phyloP scores from a whole-genome alignment of 2,888 invertebrate genomes.

The Ceramica pisi region DNA sequence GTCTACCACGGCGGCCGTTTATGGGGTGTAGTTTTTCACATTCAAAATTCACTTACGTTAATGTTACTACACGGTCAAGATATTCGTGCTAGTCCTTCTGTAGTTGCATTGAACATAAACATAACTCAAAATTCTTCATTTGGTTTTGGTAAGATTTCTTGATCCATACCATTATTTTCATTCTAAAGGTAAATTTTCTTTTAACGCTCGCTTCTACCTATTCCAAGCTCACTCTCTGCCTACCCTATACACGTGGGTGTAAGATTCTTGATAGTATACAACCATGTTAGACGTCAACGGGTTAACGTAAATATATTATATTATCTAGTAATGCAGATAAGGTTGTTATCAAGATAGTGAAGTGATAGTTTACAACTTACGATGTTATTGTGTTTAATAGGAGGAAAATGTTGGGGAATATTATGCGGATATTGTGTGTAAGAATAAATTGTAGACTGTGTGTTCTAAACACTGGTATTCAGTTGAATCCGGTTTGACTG shows the following conservation, averaged over 20 bases:
- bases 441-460: no score
- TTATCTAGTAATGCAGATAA: conserved; percentile 49
- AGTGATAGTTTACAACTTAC: conserved; percentile 14
- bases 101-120: no score
- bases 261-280: conserved; percentile 16
- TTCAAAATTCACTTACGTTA: no score
- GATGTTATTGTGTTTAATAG: neutral
- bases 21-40: no score
- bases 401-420: neutral
- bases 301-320: conserved; percentile 33
- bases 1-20: no score
- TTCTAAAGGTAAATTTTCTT: neutral
- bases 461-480: no score
- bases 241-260: conserved; percentile 28
- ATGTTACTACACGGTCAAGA: no score
- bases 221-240: conserved; percentile 1
- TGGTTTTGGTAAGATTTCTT: no score
- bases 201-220: neutral
- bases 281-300: conserved; percentile 12
- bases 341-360: conserved; percentile 25
- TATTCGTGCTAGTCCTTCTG: no score
- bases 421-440: neutral
- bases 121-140: no score
- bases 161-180: no score
- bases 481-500: no score